Evolutionary conservation across 2,113 vertebrate species (phyloP).

Genomic region (Cervus canadensis): DNA sequence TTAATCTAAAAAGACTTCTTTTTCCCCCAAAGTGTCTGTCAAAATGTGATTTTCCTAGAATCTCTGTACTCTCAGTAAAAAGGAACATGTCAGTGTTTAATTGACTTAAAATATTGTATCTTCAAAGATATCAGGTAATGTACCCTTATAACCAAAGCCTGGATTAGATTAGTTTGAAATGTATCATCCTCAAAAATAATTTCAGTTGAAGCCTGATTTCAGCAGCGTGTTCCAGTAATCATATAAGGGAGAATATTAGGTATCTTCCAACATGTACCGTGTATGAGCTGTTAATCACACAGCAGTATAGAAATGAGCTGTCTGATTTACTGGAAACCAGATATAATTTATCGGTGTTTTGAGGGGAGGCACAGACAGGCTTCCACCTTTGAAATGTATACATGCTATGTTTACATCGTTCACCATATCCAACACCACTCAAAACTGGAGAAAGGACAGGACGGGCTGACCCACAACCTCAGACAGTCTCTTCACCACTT

Average conservation of each 20-base stretch:
- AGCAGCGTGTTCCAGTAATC: constrained; percentile 17
- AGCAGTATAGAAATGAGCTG: not conserved
- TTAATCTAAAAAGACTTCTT: not conserved
- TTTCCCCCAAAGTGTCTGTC: not conserved
- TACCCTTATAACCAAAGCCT: constrained; percentile 7
- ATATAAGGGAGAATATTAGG: constrained; percentile 34
- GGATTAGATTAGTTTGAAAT: constrained; percentile 54
- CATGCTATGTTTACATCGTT: constrained; percentile 41
- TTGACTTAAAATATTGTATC: constrained; percentile 31
- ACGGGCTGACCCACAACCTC: not conserved
- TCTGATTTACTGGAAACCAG: constrained; percentile 34
- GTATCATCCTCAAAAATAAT: constrained; percentile 49
- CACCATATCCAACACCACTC: constrained; percentile 43
- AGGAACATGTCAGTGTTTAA: constrained; percentile 33
- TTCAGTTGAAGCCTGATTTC: constrained; percentile 42
- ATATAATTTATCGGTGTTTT: not conserved
- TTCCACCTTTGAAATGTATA: constrained; percentile 31
- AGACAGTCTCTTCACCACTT: not conserved
- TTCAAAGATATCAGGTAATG: constrained; percentile 19
- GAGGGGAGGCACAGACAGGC: not conserved
- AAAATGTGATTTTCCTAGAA: constrained; percentile 36
- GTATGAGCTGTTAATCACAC: constrained; percentile 44
- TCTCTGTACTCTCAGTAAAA: not conserved
- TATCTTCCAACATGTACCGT: constrained; percentile 58
- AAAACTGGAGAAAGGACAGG: not conserved